phyloP scores from a whole-genome alignment of 92 coral and sea anemone species.

The Pocillopora grandis region DNA sequence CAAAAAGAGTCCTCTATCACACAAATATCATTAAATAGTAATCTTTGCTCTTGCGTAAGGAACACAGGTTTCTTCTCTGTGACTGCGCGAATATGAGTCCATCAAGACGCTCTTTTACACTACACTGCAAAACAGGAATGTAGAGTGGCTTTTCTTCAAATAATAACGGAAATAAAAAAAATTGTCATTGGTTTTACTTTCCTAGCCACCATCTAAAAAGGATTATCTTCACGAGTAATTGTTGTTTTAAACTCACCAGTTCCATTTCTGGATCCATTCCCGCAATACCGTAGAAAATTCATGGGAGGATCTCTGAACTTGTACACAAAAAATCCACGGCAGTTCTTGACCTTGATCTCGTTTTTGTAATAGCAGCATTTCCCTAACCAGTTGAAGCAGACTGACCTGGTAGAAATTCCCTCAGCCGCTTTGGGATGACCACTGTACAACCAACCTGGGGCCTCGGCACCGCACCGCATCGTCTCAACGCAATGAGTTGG shows the following conservation, averaged over 20 bases:
- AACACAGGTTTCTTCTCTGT: too few species aligned
- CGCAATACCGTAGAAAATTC: conserved; percentile 29
- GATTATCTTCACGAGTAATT: background rate
- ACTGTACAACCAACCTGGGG: conserved; percentile 33
- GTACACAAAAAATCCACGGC: conserved; percentile 31
- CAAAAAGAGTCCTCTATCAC: too few species aligned
- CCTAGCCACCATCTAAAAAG: too few species aligned
- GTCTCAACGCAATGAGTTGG: conserved; percentile 38
- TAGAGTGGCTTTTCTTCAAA: too few species aligned
- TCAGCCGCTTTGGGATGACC: conserved; percentile 8
- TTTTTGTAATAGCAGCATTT: conserved; percentile 37
- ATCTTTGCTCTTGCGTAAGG: too few species aligned
- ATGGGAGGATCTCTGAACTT: conserved; percentile 17
- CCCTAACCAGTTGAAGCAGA: conserved; percentile 24
- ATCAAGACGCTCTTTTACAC: too few species aligned
- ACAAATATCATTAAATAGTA: too few species aligned
- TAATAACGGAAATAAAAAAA: too few species aligned
- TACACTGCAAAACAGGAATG: too few species aligned
- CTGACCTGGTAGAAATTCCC: conserved; percentile 20
- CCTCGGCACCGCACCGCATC: conserved; percentile 42
- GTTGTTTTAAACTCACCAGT: conserved; percentile 21
- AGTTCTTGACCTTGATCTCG: conserved; percentile 35
- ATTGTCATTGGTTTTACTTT: too few species aligned
- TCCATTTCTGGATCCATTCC: conserved; percentile 26
- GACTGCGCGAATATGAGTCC: too few species aligned